phyloP scores from a whole-genome alignment of 2,888 invertebrate species.

The Osmoderma eremita region DNA sequence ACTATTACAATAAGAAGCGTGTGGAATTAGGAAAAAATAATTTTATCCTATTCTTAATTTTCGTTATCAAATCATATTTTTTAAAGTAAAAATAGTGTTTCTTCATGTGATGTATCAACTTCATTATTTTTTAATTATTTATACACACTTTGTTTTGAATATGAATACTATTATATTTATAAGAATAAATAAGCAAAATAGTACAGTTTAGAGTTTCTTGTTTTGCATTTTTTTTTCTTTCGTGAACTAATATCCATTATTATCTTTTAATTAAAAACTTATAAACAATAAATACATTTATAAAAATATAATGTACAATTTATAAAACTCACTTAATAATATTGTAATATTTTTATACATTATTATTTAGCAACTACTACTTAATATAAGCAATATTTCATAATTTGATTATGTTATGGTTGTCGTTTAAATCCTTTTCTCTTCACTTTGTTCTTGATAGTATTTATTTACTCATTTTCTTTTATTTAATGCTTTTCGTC shows the following conservation, averaged over 20 bases:
- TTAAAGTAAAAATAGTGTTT: not conserved
- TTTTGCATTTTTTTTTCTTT: constrained; percentile 13
- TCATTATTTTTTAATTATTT: constrained; percentile 36
- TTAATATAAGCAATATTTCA: constrained; percentile 55
- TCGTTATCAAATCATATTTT: constrained; percentile 26
- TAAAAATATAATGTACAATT: constrained; percentile 61
- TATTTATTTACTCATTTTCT: too few species aligned
- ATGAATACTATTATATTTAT: constrained; percentile 29
- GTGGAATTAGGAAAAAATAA: too few species aligned
- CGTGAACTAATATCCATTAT: constrained; percentile 41
- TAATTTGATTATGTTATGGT: constrained; percentile 52
- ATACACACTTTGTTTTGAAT: constrained; percentile 36
- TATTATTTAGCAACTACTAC: constrained; percentile 49
- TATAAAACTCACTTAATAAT: constrained; percentile 44
- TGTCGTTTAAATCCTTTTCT: constrained; percentile 2
- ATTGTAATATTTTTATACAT: constrained; percentile 38
- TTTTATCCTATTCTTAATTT: too few species aligned
- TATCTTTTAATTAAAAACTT: constrained; percentile 46
- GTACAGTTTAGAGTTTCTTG: constrained; percentile 30
- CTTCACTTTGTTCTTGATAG: not conserved
- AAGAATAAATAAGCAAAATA: constrained; percentile 51
- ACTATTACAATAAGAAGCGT: too few species aligned
- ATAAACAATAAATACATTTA: constrained; percentile 61
- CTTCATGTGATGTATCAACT: constrained; percentile 35
- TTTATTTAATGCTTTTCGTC: too few species aligned